Evolutionary conservation across 1,140 invertebrate species (phyloP), one percentile per base, ranked within the genome.

Genomic region (Tetranychus urticae): DNA sequence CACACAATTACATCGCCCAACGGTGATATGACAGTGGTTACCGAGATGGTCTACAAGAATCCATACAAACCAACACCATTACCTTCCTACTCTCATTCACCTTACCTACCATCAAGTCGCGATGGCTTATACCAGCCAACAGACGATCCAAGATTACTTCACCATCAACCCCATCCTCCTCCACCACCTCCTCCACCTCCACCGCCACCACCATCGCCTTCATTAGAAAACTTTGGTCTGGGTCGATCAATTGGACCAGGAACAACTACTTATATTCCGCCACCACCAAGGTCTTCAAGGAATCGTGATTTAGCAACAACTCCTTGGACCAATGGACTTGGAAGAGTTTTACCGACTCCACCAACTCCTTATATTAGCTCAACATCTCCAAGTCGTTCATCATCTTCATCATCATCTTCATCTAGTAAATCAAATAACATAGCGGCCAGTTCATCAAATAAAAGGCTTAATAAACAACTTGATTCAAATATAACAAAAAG

Each of bases 21-120:
- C 31, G 60, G 60, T 8, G 52, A 35, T 35, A 35, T 61, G n/a
- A 61, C 60, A 13, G 35, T 45, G 37, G 55, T 61, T 39, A 61
- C 60, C 31, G 60, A 61, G 46, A 61, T 61, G 60, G 34, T 61
- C 8, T 61, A 61, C 37, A 61, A 61, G 13, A 61, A 61, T 46
- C 60, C 60, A 10, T 61, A 58, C 14, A 61, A 56, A 35, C 14
- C 46, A 8, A 59, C 58, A 45, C 37, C 33, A 34, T 8, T 59
- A 33, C 42, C 42, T n/a, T 12, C 33, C 13, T 14, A 35, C 7
- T 35, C 23, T 31, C 46, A 48, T 46, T 12, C 55, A 37, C 55
- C 55, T 6, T 56, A 37, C 23, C 3, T 56, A 39, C 55, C 55
- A 10, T 56, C 55, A 35, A 56, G 55, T 23, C 50, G 50, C 0